These are phyloP conservation scores for Carcinoscorpius rotundicauda DNA, from an alignment of 1,140 invertebrate species.

Conservation along the genomic window DNA sequence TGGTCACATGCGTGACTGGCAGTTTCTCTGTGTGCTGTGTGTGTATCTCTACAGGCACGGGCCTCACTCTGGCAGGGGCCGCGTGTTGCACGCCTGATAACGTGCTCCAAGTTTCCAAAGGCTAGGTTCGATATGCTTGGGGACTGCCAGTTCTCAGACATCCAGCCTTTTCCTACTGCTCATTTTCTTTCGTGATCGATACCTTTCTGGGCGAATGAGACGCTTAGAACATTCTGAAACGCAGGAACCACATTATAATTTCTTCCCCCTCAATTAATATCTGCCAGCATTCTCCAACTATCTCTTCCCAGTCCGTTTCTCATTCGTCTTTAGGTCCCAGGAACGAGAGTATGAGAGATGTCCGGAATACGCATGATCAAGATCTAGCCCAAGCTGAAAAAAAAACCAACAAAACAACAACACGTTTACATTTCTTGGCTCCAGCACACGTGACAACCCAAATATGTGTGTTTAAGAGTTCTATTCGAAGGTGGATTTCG, in stretches of 20 bases:
- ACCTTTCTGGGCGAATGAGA: slow-evolving; percentile 19
- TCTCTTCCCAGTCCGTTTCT: not conserved
- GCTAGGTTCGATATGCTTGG: not conserved
- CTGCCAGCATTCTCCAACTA: slow-evolving; percentile 8
- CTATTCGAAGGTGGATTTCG: not conserved
- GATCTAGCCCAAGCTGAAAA: too few species aligned
- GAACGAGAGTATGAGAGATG: too few species aligned
- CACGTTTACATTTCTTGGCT: too few species aligned
- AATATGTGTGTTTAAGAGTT: too few species aligned
- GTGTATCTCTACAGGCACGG: not conserved
- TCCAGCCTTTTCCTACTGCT: slow-evolving; percentile 15
- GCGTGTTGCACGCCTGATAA: slow-evolving; percentile 2
- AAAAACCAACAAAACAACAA: too few species aligned
- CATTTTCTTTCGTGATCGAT: slow-evolving; percentile 22
- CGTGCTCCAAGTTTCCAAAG: slow-evolving; percentile 3
- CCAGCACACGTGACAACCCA: too few species aligned
- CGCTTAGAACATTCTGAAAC: slow-evolving; percentile 18
- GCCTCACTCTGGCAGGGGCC: not conserved
- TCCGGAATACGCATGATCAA: too few species aligned
- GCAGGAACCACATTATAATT: slow-evolving; percentile 22
- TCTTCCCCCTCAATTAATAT: slow-evolving; percentile 21
- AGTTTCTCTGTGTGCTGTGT: too few species aligned
- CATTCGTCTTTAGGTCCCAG: not conserved
- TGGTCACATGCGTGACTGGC: too few species aligned
- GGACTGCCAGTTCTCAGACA: not conserved